phyloP scores from a whole-genome alignment of 2,888 invertebrate genomes.

The Cephus rjabovi region DNA sequence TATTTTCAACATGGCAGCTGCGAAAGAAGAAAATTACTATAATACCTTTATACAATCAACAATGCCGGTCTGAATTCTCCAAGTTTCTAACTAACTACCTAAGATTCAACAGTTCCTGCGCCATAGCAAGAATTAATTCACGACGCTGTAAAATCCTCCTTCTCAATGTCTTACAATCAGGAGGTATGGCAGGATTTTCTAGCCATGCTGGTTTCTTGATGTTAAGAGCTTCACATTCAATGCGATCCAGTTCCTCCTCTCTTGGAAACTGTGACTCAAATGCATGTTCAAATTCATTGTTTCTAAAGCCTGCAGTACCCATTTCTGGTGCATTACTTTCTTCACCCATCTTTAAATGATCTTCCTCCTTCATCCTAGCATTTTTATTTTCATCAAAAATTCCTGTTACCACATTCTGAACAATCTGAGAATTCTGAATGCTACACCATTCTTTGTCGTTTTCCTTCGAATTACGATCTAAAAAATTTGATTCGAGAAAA shows the following conservation, averaged over 20 bases:
- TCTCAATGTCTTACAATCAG: conserved; percentile 10
- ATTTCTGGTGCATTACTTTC: not conserved
- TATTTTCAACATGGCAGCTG: conserved; percentile 8
- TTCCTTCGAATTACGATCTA: not conserved
- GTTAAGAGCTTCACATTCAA: not conserved
- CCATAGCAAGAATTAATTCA: not conserved
- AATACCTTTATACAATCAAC: not conserved
- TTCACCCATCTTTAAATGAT: not conserved
- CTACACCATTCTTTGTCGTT: not conserved
- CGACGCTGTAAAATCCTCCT: not conserved
- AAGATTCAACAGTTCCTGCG: conserved; percentile 12
- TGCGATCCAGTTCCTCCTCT: conserved; percentile 1
- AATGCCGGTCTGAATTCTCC: not conserved
- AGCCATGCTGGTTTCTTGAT: conserved; percentile 11
- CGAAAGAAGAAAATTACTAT: not conserved
- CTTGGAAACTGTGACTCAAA: not conserved
- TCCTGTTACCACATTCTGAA: not conserved
- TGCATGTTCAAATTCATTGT: not conserved
- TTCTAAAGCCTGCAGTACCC: not conserved
- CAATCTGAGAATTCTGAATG: not conserved
- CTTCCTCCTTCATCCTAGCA: not conserved
- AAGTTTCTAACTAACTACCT: conserved; percentile 3
- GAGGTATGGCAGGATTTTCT: conserved; percentile 6
- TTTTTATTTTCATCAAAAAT: not conserved
- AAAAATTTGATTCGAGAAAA: not conserved